Evolutionary conservation across 2,797 vertebrate species (phyloP).

Genomic region (Muscicapa comitata): DNA sequence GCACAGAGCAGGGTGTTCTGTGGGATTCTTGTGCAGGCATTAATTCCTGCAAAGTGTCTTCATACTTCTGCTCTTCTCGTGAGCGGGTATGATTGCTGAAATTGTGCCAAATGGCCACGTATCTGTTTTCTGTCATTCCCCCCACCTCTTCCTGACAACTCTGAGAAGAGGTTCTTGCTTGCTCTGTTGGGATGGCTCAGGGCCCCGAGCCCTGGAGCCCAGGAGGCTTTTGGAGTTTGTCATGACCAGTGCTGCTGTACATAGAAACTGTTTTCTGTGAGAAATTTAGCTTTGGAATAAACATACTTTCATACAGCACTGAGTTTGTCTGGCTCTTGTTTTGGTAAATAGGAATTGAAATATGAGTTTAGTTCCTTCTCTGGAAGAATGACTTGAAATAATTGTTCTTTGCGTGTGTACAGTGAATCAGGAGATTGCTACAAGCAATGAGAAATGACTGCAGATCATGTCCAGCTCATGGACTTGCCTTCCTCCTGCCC

Average conservation of each 20-base stretch:
- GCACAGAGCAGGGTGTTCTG: background rate
- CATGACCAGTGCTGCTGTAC: background rate
- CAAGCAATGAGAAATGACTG: background rate
- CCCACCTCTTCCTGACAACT: background rate
- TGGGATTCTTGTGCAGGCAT: background rate
- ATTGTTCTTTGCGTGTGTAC: background rate
- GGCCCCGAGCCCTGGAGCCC: background rate
- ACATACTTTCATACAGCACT: background rate
- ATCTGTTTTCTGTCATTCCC: background rate
- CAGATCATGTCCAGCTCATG: rapidly evolving
- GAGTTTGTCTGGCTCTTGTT: background rate
- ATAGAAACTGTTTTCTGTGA: background rate
- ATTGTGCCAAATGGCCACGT: background rate
- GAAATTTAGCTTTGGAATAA: slow-evolving; percentile 40
- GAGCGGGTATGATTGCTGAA: background rate
- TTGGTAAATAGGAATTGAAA: background rate
- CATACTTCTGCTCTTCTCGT: background rate
- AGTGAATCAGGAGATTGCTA: background rate
- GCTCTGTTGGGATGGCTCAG: background rate
- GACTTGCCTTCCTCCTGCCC: background rate
- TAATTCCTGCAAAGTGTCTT: background rate
- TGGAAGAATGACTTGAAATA: background rate
- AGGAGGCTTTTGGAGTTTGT: background rate
- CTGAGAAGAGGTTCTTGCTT: background rate
- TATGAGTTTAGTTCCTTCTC: background rate